These are phyloP conservation scores for Pan troglodytes DNA, from an alignment of 2,113 vertebrate species.

Conservation along the genomic window NHGRI_mPanTro3-v2.1_pri NC_072407.2:113435501-113436000, in stretches of 20 bases:
- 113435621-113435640: not conserved
- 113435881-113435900: constrained; percentile 84
- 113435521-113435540: not conserved
- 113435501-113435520: not conserved
- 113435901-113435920: constrained; percentile 79
- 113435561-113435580: not conserved
- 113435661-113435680: not conserved
- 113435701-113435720: not conserved
- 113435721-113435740: not conserved
- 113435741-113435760: no score
- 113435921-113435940: constrained; percentile 88
- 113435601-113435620: not conserved
- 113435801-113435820: not conserved
- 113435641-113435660: not conserved
- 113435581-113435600: not conserved
- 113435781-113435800: not conserved
- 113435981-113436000: constrained; percentile 77
- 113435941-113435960: constrained; percentile 86
- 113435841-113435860: not conserved
- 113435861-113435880: constrained; percentile 88
- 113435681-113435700: not conserved
- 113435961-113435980: constrained; percentile 83
- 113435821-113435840: not conserved
- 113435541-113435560: not conserved
- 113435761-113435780: not conserved